These are phyloP conservation scores for Lepus townsendii DNA, from an alignment of 2,797 vertebrate genomes.

Conservation along the genomic window DNA sequence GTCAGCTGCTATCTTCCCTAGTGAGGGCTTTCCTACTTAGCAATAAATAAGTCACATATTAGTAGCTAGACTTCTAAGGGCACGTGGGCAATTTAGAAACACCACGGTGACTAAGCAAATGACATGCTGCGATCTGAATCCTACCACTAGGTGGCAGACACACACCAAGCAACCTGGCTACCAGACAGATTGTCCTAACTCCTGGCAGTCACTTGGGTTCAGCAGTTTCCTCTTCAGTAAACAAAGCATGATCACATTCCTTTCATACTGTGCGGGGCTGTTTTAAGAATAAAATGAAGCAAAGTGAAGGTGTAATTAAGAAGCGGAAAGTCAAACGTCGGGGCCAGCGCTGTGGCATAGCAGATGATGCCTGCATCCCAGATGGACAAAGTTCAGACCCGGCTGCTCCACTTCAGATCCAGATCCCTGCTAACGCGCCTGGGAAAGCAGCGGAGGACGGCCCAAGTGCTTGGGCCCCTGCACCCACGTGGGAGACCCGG, in stretches of 20 bases:
- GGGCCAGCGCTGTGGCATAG: too few relatives aligned
- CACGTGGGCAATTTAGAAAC: neutral
- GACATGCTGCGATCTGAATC: neutral
- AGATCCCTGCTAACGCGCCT: too few relatives aligned
- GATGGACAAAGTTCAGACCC: too few relatives aligned
- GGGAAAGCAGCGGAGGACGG: too few relatives aligned
- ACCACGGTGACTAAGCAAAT: neutral
- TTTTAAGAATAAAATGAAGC: neutral
- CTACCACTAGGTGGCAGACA: slow-evolving; percentile 65
- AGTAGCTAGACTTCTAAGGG: neutral
- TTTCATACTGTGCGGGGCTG: neutral
- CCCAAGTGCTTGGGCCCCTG: too few relatives aligned
- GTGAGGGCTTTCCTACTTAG: neutral
- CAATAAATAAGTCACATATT: neutral
- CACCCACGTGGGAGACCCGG: too few relatives aligned
- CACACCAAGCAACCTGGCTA: neutral
- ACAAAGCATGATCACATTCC: neutral
- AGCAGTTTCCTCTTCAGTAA: neutral
- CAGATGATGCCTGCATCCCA: too few relatives aligned
- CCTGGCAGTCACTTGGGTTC: neutral
- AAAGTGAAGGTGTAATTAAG: neutral
- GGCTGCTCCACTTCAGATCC: too few relatives aligned
- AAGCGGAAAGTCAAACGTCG: neutral
- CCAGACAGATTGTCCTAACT: accelerated
- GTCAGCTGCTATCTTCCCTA: neutral